Conservation (phyloP, 2,797 vertebrate species). For the Adrianichthys oophorus region DNA sequence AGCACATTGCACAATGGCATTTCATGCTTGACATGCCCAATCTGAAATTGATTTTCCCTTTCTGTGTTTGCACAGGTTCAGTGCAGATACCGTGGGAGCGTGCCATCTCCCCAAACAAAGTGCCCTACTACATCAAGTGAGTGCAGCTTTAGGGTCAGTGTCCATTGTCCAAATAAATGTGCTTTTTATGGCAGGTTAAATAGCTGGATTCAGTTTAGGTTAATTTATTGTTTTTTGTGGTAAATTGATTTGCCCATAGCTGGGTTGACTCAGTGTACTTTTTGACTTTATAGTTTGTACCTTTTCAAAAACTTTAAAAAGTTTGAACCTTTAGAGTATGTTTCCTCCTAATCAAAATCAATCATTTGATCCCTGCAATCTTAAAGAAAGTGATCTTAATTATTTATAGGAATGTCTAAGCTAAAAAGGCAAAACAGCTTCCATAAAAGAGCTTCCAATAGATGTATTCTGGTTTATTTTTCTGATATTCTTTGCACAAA, state of each 20-base stretch:
- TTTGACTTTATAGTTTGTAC: slow-evolving; percentile 1
- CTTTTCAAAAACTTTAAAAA: neutral
- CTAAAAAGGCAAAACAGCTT: too few species aligned
- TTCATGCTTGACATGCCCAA: slow-evolving; percentile 52
- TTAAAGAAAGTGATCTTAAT: too few species aligned
- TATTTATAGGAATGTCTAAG: too few species aligned
- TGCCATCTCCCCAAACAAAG: slow-evolving; percentile 98
- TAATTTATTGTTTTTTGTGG: slow-evolving; percentile 7
- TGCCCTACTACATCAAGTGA: slow-evolving; percentile 99
- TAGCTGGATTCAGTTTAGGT: neutral
- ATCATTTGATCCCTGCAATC: too few species aligned
- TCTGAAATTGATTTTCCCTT: slow-evolving; percentile 46
- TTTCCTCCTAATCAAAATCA: neutral
- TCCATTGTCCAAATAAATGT: neutral
- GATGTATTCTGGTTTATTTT: neutral
- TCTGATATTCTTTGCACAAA: neutral
- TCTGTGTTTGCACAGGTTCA: slow-evolving; percentile 82
- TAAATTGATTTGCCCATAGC: neutral
- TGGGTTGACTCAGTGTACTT: neutral
- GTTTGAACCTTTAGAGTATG: too few species aligned
- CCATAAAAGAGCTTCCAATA: too few species aligned
- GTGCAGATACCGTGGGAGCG: slow-evolving; percentile 98
- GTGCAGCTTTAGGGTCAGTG: slow-evolving; percentile 58
- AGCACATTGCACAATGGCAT: slow-evolving; percentile 52
- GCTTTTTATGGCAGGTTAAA: slow-evolving; percentile 2